These are phyloP conservation scores for Hoplias malabaricus DNA, from an alignment of 2,113 vertebrate species.

Conservation along the genomic window DNA sequence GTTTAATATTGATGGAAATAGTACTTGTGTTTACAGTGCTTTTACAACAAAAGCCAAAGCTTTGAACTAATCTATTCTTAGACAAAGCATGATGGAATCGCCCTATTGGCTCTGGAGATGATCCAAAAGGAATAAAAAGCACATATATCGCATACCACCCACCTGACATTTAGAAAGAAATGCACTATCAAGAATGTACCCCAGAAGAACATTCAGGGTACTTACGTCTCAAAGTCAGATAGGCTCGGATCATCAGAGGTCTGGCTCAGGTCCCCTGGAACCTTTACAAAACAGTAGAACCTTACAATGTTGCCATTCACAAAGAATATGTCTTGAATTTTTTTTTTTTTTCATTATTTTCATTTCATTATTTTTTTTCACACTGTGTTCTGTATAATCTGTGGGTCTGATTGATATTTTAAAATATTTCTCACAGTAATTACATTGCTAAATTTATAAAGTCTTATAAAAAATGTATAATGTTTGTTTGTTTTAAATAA, in stretches of 20 bases:
- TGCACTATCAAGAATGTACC: background rate
- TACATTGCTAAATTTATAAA: no score
- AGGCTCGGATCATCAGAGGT: constrained; percentile 98
- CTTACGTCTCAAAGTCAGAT: constrained; percentile 99
- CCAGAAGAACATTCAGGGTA: constrained; percentile 5
- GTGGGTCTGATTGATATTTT: no score
- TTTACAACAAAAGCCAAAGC: constrained; percentile 11
- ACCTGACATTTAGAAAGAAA: background rate
- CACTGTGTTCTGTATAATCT: no score
- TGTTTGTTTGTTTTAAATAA: no score
- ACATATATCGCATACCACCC: background rate
- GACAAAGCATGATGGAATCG: background rate
- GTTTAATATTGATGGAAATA: constrained; percentile 2
- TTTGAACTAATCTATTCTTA: constrained; percentile 34
- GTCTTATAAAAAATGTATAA: no score
- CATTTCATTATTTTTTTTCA: no score
- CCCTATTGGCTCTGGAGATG: constrained; percentile 5
- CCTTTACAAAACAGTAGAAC: constrained; percentile 67
- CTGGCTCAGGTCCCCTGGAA: constrained; percentile 96
- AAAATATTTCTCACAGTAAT: no score
- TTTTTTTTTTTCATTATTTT: no score
- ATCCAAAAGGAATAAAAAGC: constrained; percentile 8
- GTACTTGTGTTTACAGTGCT: background rate
- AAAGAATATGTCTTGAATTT: background rate
- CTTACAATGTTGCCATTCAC: background rate